A percentile compares a stretch with the other conserved stretches of the same genome.
These are phyloP conservation scores for Podarcis cretensis DNA, from an alignment of 2,113 vertebrate species.

Conservation along the genomic window DNA sequence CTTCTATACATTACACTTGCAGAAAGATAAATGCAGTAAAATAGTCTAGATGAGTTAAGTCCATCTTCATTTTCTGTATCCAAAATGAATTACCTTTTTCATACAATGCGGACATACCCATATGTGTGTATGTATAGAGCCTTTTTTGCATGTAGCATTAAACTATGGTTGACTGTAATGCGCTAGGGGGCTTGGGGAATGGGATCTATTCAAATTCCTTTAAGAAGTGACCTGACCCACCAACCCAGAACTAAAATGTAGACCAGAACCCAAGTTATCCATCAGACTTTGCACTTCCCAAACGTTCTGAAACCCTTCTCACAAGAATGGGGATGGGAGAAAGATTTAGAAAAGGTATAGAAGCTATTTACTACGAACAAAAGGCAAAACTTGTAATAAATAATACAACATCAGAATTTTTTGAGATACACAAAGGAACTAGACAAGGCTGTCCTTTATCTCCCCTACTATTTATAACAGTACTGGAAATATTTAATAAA, in stretches of 20 bases:
- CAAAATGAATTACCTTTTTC: neutral
- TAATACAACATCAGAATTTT: too few species aligned
- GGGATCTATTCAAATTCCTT: neutral
- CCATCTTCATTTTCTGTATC: neutral
- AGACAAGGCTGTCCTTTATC: too few species aligned
- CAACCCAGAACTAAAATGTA: neutral
- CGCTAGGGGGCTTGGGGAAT: neutral
- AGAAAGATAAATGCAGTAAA: neutral
- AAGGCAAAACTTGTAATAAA: too few species aligned
- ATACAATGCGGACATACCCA: too few species aligned
- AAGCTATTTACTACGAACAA: too few species aligned
- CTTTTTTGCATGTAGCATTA: neutral
- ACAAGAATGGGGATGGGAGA: too few species aligned
- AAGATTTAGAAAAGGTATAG: too few species aligned
- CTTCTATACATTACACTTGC: neutral
- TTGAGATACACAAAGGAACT: too few species aligned
- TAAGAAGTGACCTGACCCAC: neutral
- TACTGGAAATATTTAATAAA: too few species aligned
- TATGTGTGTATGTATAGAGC: neutral
- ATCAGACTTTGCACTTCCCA: neutral
- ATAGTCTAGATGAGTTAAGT: neutral
- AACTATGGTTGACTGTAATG: too few species aligned
- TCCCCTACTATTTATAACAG: too few species aligned
- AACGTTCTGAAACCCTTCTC: neutral
- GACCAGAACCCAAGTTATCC: neutral